Percentiles rank a stretch among this genome's conserved stretches.
These are phyloP conservation scores for Macrophya alboannulata DNA, from an alignment of 2,888 invertebrate species.

Conservation along the genomic window DNA sequence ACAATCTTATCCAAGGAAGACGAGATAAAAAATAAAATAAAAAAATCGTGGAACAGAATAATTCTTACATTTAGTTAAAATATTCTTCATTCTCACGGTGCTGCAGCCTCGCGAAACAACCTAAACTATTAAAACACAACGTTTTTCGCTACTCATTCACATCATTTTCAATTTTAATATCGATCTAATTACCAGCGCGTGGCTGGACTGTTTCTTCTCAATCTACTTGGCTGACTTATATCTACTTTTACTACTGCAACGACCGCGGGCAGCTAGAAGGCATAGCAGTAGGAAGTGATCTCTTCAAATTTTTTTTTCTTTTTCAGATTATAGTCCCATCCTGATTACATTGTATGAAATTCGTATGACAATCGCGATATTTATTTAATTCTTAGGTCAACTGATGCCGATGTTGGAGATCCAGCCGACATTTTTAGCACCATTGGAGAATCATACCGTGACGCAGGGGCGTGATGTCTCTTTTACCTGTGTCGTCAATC, in stretches of 20 bases:
- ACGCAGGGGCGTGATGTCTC: conserved; percentile 92
- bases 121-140: not conserved
- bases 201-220: not conserved
- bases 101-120: not conserved
- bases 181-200: not conserved
- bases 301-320: not conserved
- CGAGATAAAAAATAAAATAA: not conserved
- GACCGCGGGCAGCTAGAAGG: not conserved
- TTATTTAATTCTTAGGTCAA: conserved; percentile 83
- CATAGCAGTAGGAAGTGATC: not conserved
- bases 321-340: not conserved
- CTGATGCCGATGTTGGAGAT: conserved; percentile 84
- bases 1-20: not conserved
- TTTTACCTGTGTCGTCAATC: conserved; percentile 93
- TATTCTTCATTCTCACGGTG: not conserved
- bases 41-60: conserved; percentile 2
- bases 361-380: not conserved
- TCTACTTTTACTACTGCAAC: not conserved
- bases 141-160: not conserved
- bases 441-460: conserved; percentile 91
- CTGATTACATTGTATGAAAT: not conserved
- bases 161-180: not conserved
- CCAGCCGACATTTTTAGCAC: conserved; percentile 90
- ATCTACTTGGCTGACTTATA: conserved; percentile 13
- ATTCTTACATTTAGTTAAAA: conserved; percentile 30